Percentiles rank a stretch among this genome's conserved stretches.
These are phyloP conservation scores for Ptychoptera contaminata DNA, from an alignment of 2,888 invertebrate genomes.

Conservation along the genomic window DNA sequence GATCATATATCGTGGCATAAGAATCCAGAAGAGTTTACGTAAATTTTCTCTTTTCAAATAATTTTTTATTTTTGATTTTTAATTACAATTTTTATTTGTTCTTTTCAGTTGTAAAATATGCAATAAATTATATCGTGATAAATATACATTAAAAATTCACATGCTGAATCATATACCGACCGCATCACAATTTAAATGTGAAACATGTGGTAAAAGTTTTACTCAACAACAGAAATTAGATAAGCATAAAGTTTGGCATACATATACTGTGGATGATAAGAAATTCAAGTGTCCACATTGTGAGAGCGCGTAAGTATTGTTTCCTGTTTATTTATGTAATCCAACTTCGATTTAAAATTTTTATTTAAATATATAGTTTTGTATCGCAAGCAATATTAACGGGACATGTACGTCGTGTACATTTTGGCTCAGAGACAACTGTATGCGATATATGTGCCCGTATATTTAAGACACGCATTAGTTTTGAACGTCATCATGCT, in stretches of 20 bases:
- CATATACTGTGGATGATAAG: background rate
- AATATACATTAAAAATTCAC: background rate
- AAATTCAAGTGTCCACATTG: slow-evolving; percentile 1
- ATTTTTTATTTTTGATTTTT: background rate
- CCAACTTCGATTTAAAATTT: too few species aligned
- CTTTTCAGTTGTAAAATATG: slow-evolving; percentile 1
- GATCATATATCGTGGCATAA: slow-evolving; percentile 27
- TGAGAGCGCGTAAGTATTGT: background rate
- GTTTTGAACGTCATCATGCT: slow-evolving; percentile 6
- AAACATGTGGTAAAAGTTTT: background rate
- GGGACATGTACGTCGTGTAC: background rate
- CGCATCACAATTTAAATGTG: background rate
- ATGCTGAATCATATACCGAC: background rate
- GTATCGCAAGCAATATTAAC: background rate
- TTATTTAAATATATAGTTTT: slow-evolving; percentile 1
- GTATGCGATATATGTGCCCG: slow-evolving; percentile 9
- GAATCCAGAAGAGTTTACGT: slow-evolving; percentile 29
- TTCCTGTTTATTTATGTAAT: background rate
- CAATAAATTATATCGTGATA: slow-evolving; percentile 2
- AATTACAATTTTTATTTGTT: too few species aligned
- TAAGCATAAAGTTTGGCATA: background rate
- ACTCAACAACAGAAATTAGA: background rate
- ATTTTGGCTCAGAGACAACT: slow-evolving; percentile 1
- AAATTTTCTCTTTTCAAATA: slow-evolving; percentile 5
- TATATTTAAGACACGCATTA: slow-evolving; percentile 1